Evolutionary conservation across 2,797 vertebrate genomes (phyloP), one percentile per base, ranked within the genome.

Genomic region (Dryobates pubescens): DNA sequence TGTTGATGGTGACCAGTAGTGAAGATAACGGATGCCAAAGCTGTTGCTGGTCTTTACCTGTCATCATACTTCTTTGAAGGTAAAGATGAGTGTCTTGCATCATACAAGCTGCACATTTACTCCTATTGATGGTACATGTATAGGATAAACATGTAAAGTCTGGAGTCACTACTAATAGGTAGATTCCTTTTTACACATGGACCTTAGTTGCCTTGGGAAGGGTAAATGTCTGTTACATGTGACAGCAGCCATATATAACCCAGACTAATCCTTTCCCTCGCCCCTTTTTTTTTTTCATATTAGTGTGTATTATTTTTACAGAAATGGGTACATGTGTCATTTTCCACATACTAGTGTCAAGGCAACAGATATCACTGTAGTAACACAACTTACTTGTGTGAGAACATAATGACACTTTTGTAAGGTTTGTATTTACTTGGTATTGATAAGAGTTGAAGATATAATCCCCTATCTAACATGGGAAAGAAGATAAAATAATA

Each of bases 1-100:
- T 88, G 58, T 54, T 85, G 83, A 88, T 81, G 75, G 88, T 85
- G 78, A 84, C 83, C 68, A 85, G 71, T 65, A 53, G 67, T 88
- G 54, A 65, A 82, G 86, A 62, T 87, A 90, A 80, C 82, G 62
- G 89, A 3, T 82, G 38, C 56, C 34, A 59, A 80, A 94, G 41
- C 62, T 82, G 9, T 62, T 90, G 81, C 62, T 91, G 38, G 61
- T 72, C 76, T 91, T 47, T 76, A 86, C 83, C 34, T 80, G 79
- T 88, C 91, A 69, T 85, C 63, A 6, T 41, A 49, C 92, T 83
- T 38, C 79, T 91, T 63, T 83, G 64, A 89, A 59, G 16, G 14
- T 30, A 54, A 72, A 36, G 73, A 17, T 77, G 45, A 65, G 58
- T 69, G 27, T 69, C 67, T 89, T 72, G 29, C 53, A 30, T 89